Conservation (phyloP, 2,888 invertebrate species). For the Spodoptera picta region DNA sequence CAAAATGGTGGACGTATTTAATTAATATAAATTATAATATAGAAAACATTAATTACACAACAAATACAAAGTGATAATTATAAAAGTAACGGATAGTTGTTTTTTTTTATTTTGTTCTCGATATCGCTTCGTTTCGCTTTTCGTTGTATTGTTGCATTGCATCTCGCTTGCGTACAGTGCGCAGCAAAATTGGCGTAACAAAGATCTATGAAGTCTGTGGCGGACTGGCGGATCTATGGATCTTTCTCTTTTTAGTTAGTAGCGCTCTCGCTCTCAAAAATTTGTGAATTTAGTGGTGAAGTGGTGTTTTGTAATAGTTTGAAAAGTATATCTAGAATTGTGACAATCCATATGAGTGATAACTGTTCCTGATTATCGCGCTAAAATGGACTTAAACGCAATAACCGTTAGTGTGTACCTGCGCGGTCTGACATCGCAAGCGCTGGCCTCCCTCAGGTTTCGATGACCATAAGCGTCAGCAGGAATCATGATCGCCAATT, state of each 20-base stretch:
- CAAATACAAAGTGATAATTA: no score
- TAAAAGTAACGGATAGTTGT: no score
- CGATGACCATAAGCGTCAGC: conserved; percentile 83
- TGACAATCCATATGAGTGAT: conserved; percentile 61
- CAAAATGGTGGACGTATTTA: no score
- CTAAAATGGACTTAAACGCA: conserved; percentile 68
- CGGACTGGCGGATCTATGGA: conserved; percentile 72
- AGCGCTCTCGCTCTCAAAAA: conserved; percentile 74
- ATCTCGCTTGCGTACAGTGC: conserved; percentile 23
- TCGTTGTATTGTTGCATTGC: conserved; percentile 25
- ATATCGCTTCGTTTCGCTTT: conserved; percentile 25
- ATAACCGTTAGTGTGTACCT: conserved; percentile 77
- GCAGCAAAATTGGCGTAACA: conserved; percentile 39
- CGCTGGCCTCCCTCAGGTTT: conserved; percentile 74
- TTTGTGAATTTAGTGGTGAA: conserved; percentile 67
- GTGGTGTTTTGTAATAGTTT: conserved; percentile 53
- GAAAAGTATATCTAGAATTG: conserved; percentile 46
- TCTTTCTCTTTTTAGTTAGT: conserved; percentile 77
- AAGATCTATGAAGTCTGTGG: conserved; percentile 60
- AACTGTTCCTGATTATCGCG: conserved; percentile 59
- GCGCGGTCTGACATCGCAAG: conserved; percentile 77
- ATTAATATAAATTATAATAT: no score
- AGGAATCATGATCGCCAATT: conserved; percentile 91
- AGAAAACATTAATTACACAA: not conserved
- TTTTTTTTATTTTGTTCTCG: conserved; percentile 25